A percentile compares a stretch with the other conserved stretches of the same genome.
These are phyloP conservation scores for Gila orcuttii DNA, from an alignment of 2,113 vertebrate genomes.

Conservation along the genomic window DNA sequence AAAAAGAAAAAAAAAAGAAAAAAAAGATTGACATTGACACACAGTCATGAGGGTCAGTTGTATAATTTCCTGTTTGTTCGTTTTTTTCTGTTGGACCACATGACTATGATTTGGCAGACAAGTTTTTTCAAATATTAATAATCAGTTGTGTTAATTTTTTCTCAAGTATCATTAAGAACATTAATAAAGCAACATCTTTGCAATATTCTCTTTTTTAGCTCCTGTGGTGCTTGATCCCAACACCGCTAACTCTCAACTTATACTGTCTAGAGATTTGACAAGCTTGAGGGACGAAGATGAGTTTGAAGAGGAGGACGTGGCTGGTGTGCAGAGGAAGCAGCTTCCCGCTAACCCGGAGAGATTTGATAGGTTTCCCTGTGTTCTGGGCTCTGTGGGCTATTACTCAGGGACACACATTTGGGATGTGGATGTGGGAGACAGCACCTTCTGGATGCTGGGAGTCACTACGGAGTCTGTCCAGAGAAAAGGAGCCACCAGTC, in stretches of 20 bases:
- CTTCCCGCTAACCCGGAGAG: conserved; percentile 25
- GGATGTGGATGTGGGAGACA: conserved; percentile 46
- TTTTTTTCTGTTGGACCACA: too few species aligned
- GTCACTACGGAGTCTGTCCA: conserved; percentile 25
- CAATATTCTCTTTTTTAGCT: neutral
- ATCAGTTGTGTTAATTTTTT: too few species aligned
- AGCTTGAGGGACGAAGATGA: conserved; percentile 40
- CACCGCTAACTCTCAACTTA: conserved; percentile 43
- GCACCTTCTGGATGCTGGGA: conserved; percentile 44
- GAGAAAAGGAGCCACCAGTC: conserved; percentile 16
- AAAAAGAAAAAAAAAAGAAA: too few species aligned
- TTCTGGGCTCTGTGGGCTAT: conserved; percentile 45
- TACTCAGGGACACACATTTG: conserved; percentile 44
- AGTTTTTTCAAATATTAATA: too few species aligned
- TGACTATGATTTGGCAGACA: too few species aligned
- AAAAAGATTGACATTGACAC: too few species aligned
- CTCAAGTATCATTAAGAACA: too few species aligned
- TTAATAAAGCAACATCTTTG: neutral
- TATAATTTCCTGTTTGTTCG: too few species aligned
- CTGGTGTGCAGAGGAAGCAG: neutral
- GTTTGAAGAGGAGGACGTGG: neutral
- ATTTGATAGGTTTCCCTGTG: conserved; percentile 37
- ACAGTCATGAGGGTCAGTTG: too few species aligned
- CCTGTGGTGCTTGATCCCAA: conserved; percentile 36
- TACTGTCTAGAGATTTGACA: conserved; percentile 43